Evolutionary conservation across 1,140 invertebrate species (phyloP).

Genomic region (Ceratina calcarata): DNA sequence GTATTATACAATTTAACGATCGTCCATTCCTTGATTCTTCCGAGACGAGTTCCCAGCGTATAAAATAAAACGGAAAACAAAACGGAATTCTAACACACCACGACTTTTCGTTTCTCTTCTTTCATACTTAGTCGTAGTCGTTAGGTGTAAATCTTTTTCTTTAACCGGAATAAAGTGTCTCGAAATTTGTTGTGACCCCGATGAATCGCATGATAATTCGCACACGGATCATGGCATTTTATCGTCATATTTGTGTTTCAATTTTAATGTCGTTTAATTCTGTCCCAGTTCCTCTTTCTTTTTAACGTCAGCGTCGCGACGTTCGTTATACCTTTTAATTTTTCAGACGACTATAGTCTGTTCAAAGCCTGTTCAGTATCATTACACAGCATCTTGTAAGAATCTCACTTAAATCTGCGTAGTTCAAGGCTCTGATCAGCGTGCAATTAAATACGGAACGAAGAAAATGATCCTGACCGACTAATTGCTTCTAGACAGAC

Average conservation of each 20-base stretch:
- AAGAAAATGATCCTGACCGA: not conserved
- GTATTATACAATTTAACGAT: not conserved
- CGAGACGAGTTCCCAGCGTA: not conserved
- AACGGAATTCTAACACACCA: conserved; percentile 15
- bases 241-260: conserved; percentile 9
- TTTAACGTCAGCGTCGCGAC: conserved; percentile 16
- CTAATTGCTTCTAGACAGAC: not conserved
- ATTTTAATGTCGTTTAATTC: not conserved
- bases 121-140: not conserved
- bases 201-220: not conserved
- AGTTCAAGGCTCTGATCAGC: too few relatives aligned
- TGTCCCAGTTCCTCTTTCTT: not conserved
- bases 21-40: conserved; percentile 26
- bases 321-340: conserved; percentile 31
- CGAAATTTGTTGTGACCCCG: not conserved
- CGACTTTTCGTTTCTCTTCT: conserved; percentile 12
- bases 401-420: too few relatives aligned
- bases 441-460: not conserved
- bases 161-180: not conserved
- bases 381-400: not conserved
- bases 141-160: not conserved
- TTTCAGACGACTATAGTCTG: conserved; percentile 20
- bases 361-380: not conserved
- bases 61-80: not conserved
- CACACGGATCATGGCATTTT: conserved; percentile 21